Conservation (phyloP, 2,888 invertebrate genomes). For the Andrena marginata region DNA sequence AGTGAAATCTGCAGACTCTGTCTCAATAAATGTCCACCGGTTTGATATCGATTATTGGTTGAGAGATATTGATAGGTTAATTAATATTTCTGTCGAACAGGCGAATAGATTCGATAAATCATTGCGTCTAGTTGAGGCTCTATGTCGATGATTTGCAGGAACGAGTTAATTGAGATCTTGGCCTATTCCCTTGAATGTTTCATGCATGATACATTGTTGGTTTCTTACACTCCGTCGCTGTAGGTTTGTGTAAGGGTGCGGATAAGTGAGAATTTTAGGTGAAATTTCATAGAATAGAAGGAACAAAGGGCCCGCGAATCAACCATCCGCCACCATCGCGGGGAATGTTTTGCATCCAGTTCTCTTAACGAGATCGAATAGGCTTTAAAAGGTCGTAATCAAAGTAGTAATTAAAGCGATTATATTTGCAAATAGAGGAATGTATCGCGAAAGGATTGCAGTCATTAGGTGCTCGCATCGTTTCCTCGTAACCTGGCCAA, state of each 20-base stretch:
- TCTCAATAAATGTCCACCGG: slow-evolving; percentile 29
- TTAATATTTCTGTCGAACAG: slow-evolving; percentile 37
- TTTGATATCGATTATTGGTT: background rate
- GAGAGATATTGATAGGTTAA: slow-evolving; percentile 30
- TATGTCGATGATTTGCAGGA: background rate
- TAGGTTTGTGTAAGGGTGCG: no score
- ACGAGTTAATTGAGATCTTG: background rate
- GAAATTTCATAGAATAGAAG: no score
- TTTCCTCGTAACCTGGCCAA: slow-evolving; percentile 8
- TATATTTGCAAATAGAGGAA: slow-evolving; percentile 14
- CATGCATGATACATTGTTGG: background rate
- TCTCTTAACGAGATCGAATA: no score
- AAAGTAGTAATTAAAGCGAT: background rate
- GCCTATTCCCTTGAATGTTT: background rate
- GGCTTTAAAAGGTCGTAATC: background rate
- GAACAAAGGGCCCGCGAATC: no score
- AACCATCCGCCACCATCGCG: no score
- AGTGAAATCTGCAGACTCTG: background rate
- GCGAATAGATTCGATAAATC: slow-evolving; percentile 18
- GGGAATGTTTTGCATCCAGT: no score
- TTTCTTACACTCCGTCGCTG: background rate
- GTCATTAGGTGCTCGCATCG: background rate
- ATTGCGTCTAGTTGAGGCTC: background rate
- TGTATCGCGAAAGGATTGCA: background rate
- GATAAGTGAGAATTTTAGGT: no score